Evolutionary conservation across 2,888 invertebrate species (phyloP), one percentile per base, ranked within the genome.

Genomic region (Oxytorus armatus): DNA sequence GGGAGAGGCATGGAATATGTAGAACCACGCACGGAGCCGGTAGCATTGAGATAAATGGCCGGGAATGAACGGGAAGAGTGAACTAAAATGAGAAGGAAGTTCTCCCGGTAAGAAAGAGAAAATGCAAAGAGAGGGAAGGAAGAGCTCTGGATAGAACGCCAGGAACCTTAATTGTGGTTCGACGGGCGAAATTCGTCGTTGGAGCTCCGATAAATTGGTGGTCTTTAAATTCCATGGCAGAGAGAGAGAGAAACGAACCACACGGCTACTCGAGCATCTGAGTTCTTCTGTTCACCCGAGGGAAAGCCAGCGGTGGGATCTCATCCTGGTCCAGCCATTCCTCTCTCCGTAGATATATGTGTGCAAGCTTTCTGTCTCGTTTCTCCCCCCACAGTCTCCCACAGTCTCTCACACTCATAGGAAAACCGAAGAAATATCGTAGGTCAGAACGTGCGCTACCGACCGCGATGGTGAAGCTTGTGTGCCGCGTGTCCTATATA

Each of bases 401-500:
- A n/a, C n/a, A 14, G 33, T 51, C 65, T 65, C 59, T 42, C 57
- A 47, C 39, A 33, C 68, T 51, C 76, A 53, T 79, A 77, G 83
- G 79, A 85, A n/a, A 85, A 82, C 65, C 79, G 81, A 69, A 83
- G 81, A 83, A 82, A 85, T 85, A 85, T 85, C 79, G 81, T 69
- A 77, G 78, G 69, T 65, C 74, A 70, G 76, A 74, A 74, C 59
- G 68, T 70, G 74, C 70, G 55, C 70, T 55, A 21, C n/a, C 74
- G 80, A 73, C 73, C 75, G 66, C 75, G 77, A 61, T 81, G 72
- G 29, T 53, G 25, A n/a, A n/a, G n/a, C n/a, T n/a, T n/a, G n/a
- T n/a, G n/a, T n/a, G n/a, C n/a, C n/a, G n/a, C n/a, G n/a, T n/a
- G n/a, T n/a, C n/a, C n/a, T n/a, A n/a, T n/a, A n/a, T n/a, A 10